phyloP scores from a whole-genome alignment of 2,113 vertebrate species.

The Heterotilapia buettikoferi region DNA sequence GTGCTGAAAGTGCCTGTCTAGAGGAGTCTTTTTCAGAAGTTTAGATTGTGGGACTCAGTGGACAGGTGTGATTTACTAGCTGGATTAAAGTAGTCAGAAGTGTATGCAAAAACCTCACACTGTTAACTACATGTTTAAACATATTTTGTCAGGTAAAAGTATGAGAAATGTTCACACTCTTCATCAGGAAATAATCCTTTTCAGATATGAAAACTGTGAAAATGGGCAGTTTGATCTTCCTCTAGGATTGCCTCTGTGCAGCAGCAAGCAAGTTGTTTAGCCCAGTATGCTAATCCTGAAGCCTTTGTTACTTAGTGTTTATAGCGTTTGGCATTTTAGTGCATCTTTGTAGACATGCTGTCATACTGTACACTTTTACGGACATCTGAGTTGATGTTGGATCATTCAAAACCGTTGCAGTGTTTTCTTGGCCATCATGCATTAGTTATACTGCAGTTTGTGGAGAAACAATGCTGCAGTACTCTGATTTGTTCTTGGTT shows the following conservation, averaged over 20 bases:
- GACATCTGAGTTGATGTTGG: background rate
- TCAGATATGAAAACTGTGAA: background rate
- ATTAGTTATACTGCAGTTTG: background rate
- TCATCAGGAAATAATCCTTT: background rate
- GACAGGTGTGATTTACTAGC: background rate
- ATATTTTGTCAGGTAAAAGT: background rate
- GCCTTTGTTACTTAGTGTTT: background rate
- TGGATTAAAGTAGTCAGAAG: background rate
- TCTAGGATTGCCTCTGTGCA: background rate
- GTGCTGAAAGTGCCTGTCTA: background rate
- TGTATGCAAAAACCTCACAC: background rate
- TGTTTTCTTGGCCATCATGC: background rate
- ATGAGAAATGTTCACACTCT: background rate
- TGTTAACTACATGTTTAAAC: background rate
- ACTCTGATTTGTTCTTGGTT: background rate
- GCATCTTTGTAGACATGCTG: background rate
- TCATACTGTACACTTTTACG: background rate
- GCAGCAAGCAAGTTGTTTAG: background rate
- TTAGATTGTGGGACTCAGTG: background rate
- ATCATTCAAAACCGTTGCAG: background rate
- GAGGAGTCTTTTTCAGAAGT: background rate
- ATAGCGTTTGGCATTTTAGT: background rate
- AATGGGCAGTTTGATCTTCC: background rate
- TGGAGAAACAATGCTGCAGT: background rate
- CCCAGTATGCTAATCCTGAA: background rate